Evolutionary conservation across 2,113 vertebrate genomes (phyloP), one percentile per base, ranked within the genome.

Genomic region (Sialia sialis): DNA sequence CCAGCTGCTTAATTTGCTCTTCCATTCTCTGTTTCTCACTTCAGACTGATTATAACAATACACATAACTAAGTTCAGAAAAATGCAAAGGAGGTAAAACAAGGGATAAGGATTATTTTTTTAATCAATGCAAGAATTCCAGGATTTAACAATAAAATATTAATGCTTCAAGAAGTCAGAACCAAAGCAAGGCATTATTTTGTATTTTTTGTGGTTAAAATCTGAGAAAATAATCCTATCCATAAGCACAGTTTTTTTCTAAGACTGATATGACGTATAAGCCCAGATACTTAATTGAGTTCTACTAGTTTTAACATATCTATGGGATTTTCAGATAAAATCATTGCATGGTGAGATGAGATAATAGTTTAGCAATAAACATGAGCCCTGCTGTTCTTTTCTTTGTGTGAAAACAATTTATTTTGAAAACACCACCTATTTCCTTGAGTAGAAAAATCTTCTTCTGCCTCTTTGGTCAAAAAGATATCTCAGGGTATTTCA

Each of bases 211-310:
- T 32, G 58, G 19, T 27, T 85, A 76, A 82, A 90, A 88, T 10
- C 22, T 49, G 30, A 84, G 39, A 63, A 84, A 74, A 78, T 4
- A 69, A 63, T 66, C 12, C 76, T 69, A 46, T 8, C 16, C 2
- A 1, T 36, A 67, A 74, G 4, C 48, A 51, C 4, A 67, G 6
- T 6, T 58, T 43, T 48, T 79, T 88, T 63, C 55, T 10, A 54
- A 70, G 18, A 74, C 11, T 0, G 20, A 32, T 54, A 27, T 2
- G 6, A 36, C 7, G 7, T 23, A 43, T 0, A 2, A 72, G 15
- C 6, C 29, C 38, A 58, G 76, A 86, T 77, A 70, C 21, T 62
- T 73, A 66, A 73, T 54, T 70, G 39, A 32, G 17, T 59, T 84
- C 38, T 63, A 44, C 8, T 7, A 58, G 13, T 10, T 77, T 83